Conservation (phyloP, 2,113 vertebrate genomes). For the Laterallus jamaicensis region DNA sequence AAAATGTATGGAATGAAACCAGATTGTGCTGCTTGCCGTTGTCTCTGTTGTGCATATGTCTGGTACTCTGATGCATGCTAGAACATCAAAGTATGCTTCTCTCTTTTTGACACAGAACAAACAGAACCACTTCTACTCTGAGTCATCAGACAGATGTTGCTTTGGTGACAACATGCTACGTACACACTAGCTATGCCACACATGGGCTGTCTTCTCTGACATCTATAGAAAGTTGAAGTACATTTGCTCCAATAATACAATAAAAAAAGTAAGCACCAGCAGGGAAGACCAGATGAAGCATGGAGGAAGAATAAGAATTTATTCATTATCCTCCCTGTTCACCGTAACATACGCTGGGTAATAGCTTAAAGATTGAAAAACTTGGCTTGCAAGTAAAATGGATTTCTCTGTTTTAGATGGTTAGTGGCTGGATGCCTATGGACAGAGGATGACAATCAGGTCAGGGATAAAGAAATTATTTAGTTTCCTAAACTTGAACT, state of each 20-base stretch:
- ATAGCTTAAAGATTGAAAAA: not conserved
- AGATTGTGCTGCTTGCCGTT: not conserved
- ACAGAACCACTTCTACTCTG: constrained; percentile 28
- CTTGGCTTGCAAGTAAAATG: not conserved
- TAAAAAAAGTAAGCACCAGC: not conserved
- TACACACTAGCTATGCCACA: not conserved
- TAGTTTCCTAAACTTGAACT: not conserved
- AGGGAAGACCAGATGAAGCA: not conserved
- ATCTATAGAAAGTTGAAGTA: not conserved
- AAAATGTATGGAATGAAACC: not conserved
- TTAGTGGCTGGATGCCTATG: not conserved
- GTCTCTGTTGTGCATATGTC: not conserved
- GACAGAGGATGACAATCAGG: not conserved
- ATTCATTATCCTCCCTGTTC: not conserved
- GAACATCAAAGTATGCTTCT: constrained; percentile 36
- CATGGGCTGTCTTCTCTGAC: not conserved
- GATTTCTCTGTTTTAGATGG: not conserved
- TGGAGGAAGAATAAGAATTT: not conserved
- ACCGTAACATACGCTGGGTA: not conserved
- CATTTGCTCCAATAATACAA: not conserved
- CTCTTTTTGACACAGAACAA: constrained; percentile 22
- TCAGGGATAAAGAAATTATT: not conserved
- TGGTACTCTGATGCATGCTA: not conserved
- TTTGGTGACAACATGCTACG: constrained; percentile 45
- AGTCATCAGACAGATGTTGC: constrained; percentile 51